Evolutionary conservation across 1,140 invertebrate species (phyloP), one percentile per base, ranked within the genome.

Genomic region (Pararge aegeria): DNA sequence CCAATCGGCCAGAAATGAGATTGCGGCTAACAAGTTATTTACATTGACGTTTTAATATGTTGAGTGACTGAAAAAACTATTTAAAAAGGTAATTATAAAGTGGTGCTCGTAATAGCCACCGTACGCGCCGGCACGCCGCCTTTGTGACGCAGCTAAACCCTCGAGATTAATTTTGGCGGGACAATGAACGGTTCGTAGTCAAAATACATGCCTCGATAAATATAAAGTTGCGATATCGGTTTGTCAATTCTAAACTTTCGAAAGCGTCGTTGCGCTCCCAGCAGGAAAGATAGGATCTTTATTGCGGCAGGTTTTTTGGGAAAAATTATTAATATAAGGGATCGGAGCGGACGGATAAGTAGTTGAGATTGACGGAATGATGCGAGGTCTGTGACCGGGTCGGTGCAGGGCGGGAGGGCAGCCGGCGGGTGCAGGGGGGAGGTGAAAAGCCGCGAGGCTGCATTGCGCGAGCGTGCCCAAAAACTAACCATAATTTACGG

Each of bases 401-500:
- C 58, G 64, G 62, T 49, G 62, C 21, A 29, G 18, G 38, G 56
- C 3, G 61, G 61, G 40, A 7, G 9, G 63, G 40, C 44, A 54
- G 49, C 64, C 30, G 55, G 46, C 24, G 55, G 52, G 60, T 40
- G 0, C 27, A 53, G 52, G 66, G 64, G 64, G 48, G 68, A 64
- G 58, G 66, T 73, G 75, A 74, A 79, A 83, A 86, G 83, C 82
- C 76, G 86, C 70, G 75, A 79, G 78, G 78, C 83, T 56, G 74
- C 87, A 87, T 85, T 87, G 82, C 83, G 77, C 74, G 61, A 78
- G 66, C 73, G 78, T 84, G 73, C 75, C 85, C 87, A 87, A 89
- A 90, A 90, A 90, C 88, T 89, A 89, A 90, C 88, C 86, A 90
- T 90, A 88, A 90, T 89, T 89, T 90, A 90, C 84, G 75, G 79